Conservation (phyloP, 37 sponge, comb jelly and placozoan species). For the Haliclona indistincta region DNA sequence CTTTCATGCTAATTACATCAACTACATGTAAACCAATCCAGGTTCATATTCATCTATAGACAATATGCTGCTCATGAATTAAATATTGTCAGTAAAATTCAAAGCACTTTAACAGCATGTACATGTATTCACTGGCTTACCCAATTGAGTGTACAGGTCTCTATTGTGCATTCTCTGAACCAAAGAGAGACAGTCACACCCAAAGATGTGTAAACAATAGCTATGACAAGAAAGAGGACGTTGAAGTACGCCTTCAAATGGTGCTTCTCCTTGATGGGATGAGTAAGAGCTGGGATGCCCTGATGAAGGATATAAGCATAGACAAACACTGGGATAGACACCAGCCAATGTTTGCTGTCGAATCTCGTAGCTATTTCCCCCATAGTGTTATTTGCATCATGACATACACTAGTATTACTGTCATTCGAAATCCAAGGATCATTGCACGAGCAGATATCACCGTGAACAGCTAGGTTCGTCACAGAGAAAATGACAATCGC, state of each 20-base stretch:
- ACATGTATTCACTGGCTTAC: conserved; percentile 31
- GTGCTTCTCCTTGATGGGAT: conserved; percentile 69
- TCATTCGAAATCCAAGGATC: too few species aligned
- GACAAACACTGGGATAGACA: conserved; percentile 75
- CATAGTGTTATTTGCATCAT: too few species aligned
- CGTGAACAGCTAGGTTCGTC: too few species aligned
- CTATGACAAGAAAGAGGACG: conserved; percentile 48
- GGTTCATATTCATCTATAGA: too few species aligned
- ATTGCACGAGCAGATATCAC: too few species aligned
- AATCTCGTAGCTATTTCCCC: conserved; percentile 23
- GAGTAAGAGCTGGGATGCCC: conserved; percentile 73
- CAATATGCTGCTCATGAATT: too few species aligned
- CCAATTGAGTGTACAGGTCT: conserved; percentile 85
- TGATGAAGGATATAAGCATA: conserved; percentile 81
- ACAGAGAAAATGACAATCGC: conserved; percentile 70
- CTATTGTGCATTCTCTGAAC: conserved; percentile 58
- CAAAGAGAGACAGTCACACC: conserved; percentile 80
- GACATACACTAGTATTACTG: too few species aligned
- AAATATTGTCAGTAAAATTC: too few species aligned
- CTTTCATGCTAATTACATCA: too few species aligned
- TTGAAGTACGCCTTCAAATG: conserved; percentile 46
- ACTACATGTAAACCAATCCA: too few species aligned
- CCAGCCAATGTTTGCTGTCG: conserved; percentile 68
- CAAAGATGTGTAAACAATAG: conserved; percentile 57
- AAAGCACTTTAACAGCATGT: not conserved